These are phyloP conservation scores for Macrosteles quadrilineatus DNA, from an alignment of 1,140 invertebrate genomes.

Conservation along the genomic window DNA sequence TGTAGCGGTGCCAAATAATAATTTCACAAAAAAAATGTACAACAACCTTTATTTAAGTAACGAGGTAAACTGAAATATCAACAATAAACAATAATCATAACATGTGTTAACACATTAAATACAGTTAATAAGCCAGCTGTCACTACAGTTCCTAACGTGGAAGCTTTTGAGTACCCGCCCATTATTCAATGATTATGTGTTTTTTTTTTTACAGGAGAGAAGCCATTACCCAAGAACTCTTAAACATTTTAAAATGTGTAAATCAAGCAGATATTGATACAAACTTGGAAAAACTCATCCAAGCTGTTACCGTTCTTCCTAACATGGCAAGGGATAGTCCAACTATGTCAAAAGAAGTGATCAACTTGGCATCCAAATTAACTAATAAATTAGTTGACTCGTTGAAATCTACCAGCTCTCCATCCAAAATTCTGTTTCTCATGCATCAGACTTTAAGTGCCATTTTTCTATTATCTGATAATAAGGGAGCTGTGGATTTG, in stretches of 20 bases:
- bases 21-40: too few relatives aligned
- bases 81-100: too few relatives aligned
- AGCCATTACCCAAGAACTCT: background rate
- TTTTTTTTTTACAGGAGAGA: slow-evolving; percentile 9
- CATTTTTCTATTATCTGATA: background rate
- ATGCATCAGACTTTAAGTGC: background rate
- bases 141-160: too few relatives aligned
- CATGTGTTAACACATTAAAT: too few relatives aligned
- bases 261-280: background rate
- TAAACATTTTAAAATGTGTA: background rate
- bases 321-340: background rate
- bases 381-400: background rate
- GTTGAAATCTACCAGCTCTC: too few relatives aligned
- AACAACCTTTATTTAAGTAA: too few relatives aligned
- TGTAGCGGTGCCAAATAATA: too few relatives aligned
- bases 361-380: background rate
- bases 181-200: too few relatives aligned
- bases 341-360: background rate
- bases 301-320: background rate
- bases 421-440: background rate
- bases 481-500: background rate
- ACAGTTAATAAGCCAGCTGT: too few relatives aligned
- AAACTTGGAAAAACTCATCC: background rate
- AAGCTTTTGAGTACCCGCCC: too few relatives aligned
- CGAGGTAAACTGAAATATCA: too few relatives aligned